Percentiles rank a stretch among this genome's conserved stretches.
These are phyloP conservation scores for Toxotes chatareus DNA, from an alignment of 2,113 vertebrate genomes.

Conservation along the genomic window DNA sequence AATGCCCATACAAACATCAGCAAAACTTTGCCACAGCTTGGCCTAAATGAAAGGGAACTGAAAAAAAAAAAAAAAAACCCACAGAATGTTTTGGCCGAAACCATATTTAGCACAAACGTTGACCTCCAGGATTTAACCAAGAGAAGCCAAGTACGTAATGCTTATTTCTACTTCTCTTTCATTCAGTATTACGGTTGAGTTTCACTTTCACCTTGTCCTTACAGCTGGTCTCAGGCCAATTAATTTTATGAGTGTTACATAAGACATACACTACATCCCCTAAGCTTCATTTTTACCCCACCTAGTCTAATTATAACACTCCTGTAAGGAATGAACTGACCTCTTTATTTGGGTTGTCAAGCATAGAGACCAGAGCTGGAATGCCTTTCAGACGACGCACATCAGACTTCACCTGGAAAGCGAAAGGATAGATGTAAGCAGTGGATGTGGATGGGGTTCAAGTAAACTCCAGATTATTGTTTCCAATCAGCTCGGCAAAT, in stretches of 20 bases:
- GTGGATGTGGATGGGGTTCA: background rate
- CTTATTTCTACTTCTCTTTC: constrained; percentile 40
- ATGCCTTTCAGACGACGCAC: constrained; percentile 96
- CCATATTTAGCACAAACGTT: constrained; percentile 61
- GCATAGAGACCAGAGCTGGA: constrained; percentile 91
- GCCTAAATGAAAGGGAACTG: constrained; percentile 55
- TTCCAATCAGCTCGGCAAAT: background rate
- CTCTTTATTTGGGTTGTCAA: constrained; percentile 96
- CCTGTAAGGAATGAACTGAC: constrained; percentile 72
- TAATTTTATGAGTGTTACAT: background rate
- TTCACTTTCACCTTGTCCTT: constrained; percentile 19
- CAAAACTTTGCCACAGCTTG: constrained; percentile 52
- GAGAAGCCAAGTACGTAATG: constrained; percentile 23
- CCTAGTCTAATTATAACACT: constrained; percentile 20
- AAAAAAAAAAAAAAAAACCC: constrained; percentile 14
- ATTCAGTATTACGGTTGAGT: background rate
- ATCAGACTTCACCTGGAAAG: constrained; percentile 90
- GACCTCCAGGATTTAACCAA: constrained; percentile 46
- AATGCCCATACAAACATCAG: constrained; percentile 58
- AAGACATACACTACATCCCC: constrained; percentile 19
- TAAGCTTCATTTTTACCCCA: constrained; percentile 13
- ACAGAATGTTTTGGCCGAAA: constrained; percentile 40
- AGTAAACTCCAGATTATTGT: background rate
- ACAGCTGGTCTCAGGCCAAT: background rate
- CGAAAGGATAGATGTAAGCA: background rate